These are phyloP conservation scores for Brachionus asplanchnoidis DNA, from an alignment of 1,140 invertebrate genomes.

Conservation along the genomic window DNA sequence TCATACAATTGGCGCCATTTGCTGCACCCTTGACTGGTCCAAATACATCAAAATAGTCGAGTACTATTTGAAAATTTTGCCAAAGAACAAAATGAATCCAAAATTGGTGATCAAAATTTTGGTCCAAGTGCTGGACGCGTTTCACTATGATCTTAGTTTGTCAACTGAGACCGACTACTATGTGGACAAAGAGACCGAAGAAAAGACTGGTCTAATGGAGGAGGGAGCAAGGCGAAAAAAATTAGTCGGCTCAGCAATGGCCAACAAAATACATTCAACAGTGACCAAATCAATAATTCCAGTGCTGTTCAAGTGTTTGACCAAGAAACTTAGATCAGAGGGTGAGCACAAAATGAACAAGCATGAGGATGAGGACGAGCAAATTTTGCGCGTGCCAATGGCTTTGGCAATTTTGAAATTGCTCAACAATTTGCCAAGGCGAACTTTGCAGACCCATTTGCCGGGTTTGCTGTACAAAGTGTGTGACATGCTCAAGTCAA, in stretches of 20 bases:
- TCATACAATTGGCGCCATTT: conserved; percentile 66
- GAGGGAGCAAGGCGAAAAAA: not conserved
- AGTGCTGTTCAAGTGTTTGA: not conserved
- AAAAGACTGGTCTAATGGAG: not conserved
- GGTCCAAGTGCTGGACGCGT: conserved; percentile 76
- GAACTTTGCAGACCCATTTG: conserved; percentile 69
- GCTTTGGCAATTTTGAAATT: conserved; percentile 85
- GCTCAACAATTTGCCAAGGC: conserved; percentile 75
- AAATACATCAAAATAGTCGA: conserved; percentile 75
- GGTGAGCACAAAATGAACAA: conserved; percentile 68
- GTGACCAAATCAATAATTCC: conserved; percentile 33
- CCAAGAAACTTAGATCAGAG: conserved; percentile 62
- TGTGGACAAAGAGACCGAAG: conserved; percentile 22
- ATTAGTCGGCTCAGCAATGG: conserved; percentile 18
- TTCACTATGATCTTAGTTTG: conserved; percentile 76
- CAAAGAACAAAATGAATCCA: conserved; percentile 67
- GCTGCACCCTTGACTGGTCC: conserved; percentile 74
- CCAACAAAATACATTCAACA: conserved; percentile 39
- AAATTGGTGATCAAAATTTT: conserved; percentile 68
- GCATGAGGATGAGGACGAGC: conserved; percentile 67
- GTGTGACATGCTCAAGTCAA: conserved; percentile 79
- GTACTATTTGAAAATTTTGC: conserved; percentile 71
- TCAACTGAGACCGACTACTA: conserved; percentile 45
- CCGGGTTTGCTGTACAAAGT: conserved; percentile 80
- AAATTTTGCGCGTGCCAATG: conserved; percentile 81